Conservation (phyloP, 2,888 invertebrate species). For the Scrobipalpa costella region DNA sequence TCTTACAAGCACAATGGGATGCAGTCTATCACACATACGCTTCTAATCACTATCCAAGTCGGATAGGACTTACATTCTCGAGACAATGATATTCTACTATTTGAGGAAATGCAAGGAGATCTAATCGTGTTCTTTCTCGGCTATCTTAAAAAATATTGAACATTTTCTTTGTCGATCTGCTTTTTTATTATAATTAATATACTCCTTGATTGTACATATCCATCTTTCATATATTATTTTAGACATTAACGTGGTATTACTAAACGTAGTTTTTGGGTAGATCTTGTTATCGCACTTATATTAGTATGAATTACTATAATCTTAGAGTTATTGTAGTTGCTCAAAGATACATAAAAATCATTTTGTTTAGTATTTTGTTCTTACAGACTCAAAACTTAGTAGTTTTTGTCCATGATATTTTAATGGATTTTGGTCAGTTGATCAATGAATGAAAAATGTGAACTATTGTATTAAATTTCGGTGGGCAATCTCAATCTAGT, state of each 20-base stretch:
- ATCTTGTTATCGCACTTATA: neutral
- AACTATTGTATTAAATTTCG: conserved; percentile 42
- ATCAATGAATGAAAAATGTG: conserved; percentile 35
- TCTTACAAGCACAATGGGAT: conserved; percentile 45
- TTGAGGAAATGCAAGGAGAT: conserved; percentile 49
- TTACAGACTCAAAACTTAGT: no score
- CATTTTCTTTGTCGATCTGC: conserved; percentile 2
- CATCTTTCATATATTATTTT: neutral
- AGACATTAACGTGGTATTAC: neutral
- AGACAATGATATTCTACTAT: conserved; percentile 17
- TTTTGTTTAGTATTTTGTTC: no score
- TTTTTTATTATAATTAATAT: conserved; percentile 4
- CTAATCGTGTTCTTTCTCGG: conserved; percentile 23
- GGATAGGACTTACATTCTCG: neutral
- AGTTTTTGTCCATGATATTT: no score
- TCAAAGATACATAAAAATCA: neutral
- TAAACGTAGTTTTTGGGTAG: conserved; percentile 18
- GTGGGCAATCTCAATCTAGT: conserved; percentile 44
- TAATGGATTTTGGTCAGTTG: neutral
- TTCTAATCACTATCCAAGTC: conserved; percentile 57
- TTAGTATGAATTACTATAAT: conserved; percentile 1
- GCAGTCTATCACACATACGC: conserved; percentile 67
- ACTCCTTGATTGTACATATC: conserved; percentile 13
- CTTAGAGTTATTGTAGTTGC: conserved; percentile 14
- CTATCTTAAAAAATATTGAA: conserved; percentile 12